Evolutionary conservation across 2,113 vertebrate genomes (phyloP), one percentile per base, ranked within the genome.

Genomic region (Fukomys damarensis): DNA sequence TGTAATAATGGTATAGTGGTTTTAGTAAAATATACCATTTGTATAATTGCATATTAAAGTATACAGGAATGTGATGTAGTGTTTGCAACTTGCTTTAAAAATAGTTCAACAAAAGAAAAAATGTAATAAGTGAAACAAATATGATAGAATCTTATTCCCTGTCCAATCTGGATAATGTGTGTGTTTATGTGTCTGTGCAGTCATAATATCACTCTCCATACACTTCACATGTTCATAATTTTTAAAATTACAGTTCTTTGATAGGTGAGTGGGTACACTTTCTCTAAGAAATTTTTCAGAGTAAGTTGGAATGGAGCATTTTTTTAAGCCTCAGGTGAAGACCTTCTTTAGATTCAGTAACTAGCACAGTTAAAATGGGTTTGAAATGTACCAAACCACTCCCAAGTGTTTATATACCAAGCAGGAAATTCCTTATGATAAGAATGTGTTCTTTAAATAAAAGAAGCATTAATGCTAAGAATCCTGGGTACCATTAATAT

Each of bases 361-460:
- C 79, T 85, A 90, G 19, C 77, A 92, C 49, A 85, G 70, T 89
- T 85, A 88, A 89, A 89, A 95, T 74, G 86, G 35, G 5, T 91
- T 28, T 91, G 13, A 93, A 83, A 91, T 91, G 24, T 91, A 72
- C 46, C 68, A 95, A 97, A 91, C 35, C 43, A 93, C 76, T 97
- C 63, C 32, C 70, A 93, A 65, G 26, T 81, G 79, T 96, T 95
- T 88, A 68, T 85, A 93, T 17, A 82, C 19, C 46, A 93, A 74
- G 19, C 61, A 74, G 30, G 65, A 65, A 43, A 84, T 80, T 77
- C 43, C 20, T 77, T 95, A 66, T 87, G 17, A 65, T 59, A 80
- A 32, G 35, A 68, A 68, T 76, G 16, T 82, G 49, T 32, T 86
- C 94, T 14, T 89, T 89, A 88, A 86, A 82, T 65, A 76, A 94